A percentile compares a stretch with the other conserved stretches of the same genome.
These are phyloP conservation scores for Heliornis fulica DNA, from an alignment of 2,113 vertebrate species.

Conservation along the genomic window DNA sequence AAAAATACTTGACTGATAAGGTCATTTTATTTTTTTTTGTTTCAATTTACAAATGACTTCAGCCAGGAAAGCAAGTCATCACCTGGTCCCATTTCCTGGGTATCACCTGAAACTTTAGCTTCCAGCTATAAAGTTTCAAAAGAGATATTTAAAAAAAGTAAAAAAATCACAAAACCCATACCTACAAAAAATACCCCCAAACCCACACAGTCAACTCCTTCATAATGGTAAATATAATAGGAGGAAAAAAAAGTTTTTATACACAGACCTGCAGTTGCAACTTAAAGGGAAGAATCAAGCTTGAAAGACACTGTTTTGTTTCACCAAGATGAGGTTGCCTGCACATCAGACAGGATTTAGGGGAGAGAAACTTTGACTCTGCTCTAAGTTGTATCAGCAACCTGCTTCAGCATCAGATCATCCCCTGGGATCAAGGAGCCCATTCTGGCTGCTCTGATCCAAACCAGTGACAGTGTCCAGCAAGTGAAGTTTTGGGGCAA, in stretches of 20 bases:
- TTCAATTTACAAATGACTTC: not conserved
- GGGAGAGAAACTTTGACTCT: not conserved
- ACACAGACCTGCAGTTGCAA: not conserved
- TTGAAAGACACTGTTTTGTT: not conserved
- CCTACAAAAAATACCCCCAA: not conserved
- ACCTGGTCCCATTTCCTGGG: not conserved
- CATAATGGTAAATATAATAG: not conserved
- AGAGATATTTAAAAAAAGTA: not conserved
- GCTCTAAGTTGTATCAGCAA: not conserved
- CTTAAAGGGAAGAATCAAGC: not conserved
- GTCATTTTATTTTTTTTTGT: not conserved
- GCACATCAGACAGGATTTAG: not conserved
- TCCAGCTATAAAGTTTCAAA: not conserved
- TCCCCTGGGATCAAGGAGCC: not conserved
- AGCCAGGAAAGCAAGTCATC: constrained; percentile 8
- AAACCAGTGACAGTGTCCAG: not conserved
- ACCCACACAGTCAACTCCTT: constrained; percentile 5
- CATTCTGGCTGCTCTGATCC: not conserved
- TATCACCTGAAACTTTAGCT: constrained; percentile 13
- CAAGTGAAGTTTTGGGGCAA: not conserved
- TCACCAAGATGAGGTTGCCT: fast-evolving
- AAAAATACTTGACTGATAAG: not conserved
- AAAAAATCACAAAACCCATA: not conserved
- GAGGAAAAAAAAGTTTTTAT: not conserved
- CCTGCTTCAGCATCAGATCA: fast-evolving